Evolutionary conservation across 2,888 invertebrate genomes (phyloP).

Genomic region (Yponomeuta plumbellus): DNA sequence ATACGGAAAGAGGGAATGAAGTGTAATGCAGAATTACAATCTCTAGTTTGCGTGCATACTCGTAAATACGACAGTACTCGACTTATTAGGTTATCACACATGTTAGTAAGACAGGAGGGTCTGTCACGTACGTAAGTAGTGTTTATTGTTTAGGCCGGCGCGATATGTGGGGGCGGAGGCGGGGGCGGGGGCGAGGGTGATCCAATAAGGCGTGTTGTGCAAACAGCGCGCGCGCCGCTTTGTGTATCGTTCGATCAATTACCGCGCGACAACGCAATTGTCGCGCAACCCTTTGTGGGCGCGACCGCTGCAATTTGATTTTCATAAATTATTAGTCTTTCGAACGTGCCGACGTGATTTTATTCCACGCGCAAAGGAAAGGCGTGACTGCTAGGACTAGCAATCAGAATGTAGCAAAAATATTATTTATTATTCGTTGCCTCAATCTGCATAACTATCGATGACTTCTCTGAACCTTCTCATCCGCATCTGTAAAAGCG

Average conservation of each 20-base stretch:
- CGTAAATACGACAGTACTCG: background rate
- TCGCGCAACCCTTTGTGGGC: slow-evolving; percentile 2
- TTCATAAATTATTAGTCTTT: background rate
- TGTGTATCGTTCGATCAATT: background rate
- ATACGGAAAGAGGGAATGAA: too few species aligned
- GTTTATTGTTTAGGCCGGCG: background rate
- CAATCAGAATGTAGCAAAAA: background rate
- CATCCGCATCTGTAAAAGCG: too few species aligned
- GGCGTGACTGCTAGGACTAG: background rate
- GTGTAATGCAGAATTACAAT: too few species aligned
- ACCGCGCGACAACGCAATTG: background rate
- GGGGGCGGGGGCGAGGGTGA: background rate
- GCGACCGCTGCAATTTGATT: background rate
- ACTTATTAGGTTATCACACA: background rate
- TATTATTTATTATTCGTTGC: too few species aligned
- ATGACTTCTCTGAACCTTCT: too few species aligned
- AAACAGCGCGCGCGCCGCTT: background rate
- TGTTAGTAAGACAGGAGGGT: background rate
- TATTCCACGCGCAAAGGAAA: background rate
- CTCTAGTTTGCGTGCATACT: too few species aligned
- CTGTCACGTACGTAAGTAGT: background rate
- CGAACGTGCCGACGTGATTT: background rate
- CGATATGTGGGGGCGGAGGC: background rate
- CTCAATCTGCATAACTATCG: too few species aligned
- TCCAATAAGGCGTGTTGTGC: slow-evolving; percentile 1